phyloP scores from a whole-genome alignment of 1,140 invertebrate genomes.

The Anoplolepis gracilipes region DNA sequence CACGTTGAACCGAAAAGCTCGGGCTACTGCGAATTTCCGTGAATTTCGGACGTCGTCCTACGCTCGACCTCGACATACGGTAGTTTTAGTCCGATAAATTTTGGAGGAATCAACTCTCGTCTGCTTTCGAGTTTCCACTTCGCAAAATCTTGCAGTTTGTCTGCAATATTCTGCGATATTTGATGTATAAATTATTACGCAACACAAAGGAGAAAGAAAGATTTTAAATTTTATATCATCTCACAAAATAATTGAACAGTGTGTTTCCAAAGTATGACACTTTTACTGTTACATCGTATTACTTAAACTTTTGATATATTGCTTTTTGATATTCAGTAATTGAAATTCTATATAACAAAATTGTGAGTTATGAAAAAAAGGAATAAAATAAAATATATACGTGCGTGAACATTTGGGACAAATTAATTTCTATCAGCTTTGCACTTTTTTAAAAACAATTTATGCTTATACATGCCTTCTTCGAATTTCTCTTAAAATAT shows the following conservation, averaged over 20 bases:
- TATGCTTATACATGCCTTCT: background rate
- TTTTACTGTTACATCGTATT: background rate
- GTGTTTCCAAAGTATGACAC: background rate
- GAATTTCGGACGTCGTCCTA: slow-evolving; percentile 51
- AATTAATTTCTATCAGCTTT: slow-evolving; percentile 9
- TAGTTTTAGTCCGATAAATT: slow-evolving; percentile 33
- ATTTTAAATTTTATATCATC: background rate
- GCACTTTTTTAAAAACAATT: background rate
- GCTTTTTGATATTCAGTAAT: background rate
- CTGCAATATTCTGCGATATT: background rate
- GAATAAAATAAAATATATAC: background rate
- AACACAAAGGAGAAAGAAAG: too few species aligned
- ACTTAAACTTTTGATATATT: background rate
- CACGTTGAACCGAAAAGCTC: slow-evolving; percentile 29
- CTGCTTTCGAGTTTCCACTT: background rate
- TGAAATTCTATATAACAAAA: background rate
- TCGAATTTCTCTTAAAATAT: background rate
- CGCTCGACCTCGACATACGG: slow-evolving; percentile 6
- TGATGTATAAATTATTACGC: background rate
- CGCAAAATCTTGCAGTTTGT: background rate
- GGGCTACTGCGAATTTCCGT: slow-evolving; percentile 30
- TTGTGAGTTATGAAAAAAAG: background rate
- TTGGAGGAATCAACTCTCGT: slow-evolving; percentile 6
- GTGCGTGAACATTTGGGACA: background rate
- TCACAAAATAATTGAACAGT: background rate